phyloP scores from a whole-genome alignment of 2,113 vertebrate species.

The Tichodroma muraria region DNA sequence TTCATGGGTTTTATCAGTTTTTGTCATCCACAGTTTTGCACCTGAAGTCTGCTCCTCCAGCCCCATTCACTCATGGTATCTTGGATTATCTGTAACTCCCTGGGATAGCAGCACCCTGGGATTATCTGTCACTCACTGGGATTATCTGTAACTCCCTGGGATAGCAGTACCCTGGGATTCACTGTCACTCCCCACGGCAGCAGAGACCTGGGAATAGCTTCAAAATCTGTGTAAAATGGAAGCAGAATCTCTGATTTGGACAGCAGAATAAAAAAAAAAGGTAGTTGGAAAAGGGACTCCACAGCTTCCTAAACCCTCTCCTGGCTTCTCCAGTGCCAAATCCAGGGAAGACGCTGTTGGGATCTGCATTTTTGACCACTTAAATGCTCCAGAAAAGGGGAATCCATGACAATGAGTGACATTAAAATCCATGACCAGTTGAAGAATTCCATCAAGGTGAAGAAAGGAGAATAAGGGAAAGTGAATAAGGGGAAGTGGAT shows the following conservation, averaged over 20 bases:
- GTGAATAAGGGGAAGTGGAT: too few relatives aligned
- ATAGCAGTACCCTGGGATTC: neutral
- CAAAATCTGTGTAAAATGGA: fast-evolving
- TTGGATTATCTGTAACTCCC: neutral
- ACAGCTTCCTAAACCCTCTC: neutral
- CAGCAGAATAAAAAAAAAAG: neutral
- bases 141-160: neutral
- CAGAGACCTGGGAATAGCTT: fast-evolving
- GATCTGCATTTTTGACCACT: neutral
- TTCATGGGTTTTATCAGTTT: fast-evolving
- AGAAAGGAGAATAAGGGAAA: too few relatives aligned
- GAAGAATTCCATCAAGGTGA: neutral
- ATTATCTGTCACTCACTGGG: neutral
- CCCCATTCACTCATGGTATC: fast-evolving
- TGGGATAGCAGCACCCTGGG: neutral
- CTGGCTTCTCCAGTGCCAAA: neutral
- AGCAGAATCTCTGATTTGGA: neutral
- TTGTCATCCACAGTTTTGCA: neutral
- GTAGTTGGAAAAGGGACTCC: neutral
- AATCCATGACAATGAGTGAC: neutral
- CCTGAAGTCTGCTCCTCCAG: neutral
- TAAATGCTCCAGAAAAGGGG: neutral
- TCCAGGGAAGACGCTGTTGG: neutral
- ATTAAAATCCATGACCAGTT: neutral
- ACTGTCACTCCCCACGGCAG: neutral